These are phyloP conservation scores for Aeoliscus strigatus DNA, from an alignment of 2,797 vertebrate genomes.

Conservation along the genomic window DNA sequence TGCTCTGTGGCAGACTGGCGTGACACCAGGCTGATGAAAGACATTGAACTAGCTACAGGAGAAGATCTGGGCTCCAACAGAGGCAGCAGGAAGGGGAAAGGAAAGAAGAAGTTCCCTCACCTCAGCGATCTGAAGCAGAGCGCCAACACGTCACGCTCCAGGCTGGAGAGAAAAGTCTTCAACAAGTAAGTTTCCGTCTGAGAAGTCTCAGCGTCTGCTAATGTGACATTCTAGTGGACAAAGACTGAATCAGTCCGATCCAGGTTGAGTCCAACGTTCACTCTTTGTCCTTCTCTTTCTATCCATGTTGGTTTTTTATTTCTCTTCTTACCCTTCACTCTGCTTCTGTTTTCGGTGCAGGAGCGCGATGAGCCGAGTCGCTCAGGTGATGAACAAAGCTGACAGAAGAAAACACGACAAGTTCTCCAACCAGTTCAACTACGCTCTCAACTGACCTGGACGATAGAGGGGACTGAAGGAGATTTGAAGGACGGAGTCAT, in stretches of 20 bases:
- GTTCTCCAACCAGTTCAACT: slow-evolving; percentile 98
- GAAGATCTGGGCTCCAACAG: slow-evolving; percentile 83
- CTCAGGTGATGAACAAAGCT: slow-evolving; percentile 81
- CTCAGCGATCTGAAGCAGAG: slow-evolving; percentile 87
- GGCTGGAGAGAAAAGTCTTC: slow-evolving; percentile 89
- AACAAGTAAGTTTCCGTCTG: slow-evolving; percentile 80
- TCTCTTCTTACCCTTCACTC: not conserved
- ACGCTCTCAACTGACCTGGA: slow-evolving; percentile 81
- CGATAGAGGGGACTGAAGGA: too few species aligned
- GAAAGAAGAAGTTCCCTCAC: slow-evolving; percentile 81
- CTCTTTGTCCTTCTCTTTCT: too few species aligned
- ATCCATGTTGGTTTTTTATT: too few species aligned
- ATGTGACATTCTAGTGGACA: too few species aligned
- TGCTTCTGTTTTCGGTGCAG: slow-evolving; percentile 54
- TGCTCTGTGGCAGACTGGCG: slow-evolving; percentile 81
- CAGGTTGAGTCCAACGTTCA: too few species aligned
- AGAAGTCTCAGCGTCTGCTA: too few species aligned
- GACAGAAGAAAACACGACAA: slow-evolving; percentile 91
- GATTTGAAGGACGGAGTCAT: too few species aligned
- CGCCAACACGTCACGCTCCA: slow-evolving; percentile 78
- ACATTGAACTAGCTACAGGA: slow-evolving; percentile 88
- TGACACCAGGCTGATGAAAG: slow-evolving; percentile 87
- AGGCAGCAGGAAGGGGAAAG: slow-evolving; percentile 67
- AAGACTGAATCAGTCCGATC: too few species aligned
- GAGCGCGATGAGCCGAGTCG: slow-evolving; percentile 80